Percentiles rank a stretch among this genome's conserved stretches.
Evolutionary conservation across 2,888 invertebrate species (phyloP).

Genomic region (Tenodera sinensis): DNA sequence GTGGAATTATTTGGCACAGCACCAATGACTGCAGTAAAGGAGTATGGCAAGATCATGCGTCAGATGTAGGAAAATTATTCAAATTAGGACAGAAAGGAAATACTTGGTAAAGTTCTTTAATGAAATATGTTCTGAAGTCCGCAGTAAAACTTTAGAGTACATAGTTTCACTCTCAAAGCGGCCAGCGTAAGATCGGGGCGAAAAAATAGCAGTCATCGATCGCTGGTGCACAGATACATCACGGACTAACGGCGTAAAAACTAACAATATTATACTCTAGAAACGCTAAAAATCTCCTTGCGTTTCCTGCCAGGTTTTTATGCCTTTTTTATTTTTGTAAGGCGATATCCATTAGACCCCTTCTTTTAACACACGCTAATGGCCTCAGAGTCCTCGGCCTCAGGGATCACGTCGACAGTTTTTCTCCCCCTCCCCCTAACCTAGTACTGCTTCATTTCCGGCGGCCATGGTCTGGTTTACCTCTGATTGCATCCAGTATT

Average conservation of each 20-base stretch:
- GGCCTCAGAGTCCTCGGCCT: background rate
- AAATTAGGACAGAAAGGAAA: background rate
- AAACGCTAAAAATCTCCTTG: background rate
- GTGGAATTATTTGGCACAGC: too few species aligned
- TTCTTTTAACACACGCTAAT: background rate
- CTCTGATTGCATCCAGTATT: background rate
- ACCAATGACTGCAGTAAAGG: background rate
- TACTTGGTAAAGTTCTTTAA: background rate
- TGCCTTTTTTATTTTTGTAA: background rate
- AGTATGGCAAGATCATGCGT: background rate
- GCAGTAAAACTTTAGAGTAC: background rate
- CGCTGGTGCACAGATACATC: background rate
- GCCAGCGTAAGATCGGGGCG: background rate
- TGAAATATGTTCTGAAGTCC: background rate
- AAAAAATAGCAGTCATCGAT: background rate
- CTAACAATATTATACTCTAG: background rate
- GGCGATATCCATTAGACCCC: background rate
- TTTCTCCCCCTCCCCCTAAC: background rate
- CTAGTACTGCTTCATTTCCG: background rate
- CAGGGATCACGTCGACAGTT: background rate
- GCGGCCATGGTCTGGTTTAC: background rate
- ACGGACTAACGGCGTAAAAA: background rate
- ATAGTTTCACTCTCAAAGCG: background rate
- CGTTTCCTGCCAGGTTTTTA: background rate
- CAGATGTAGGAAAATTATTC: background rate